A percentile compares a stretch with the other conserved stretches of the same genome.
These are phyloP conservation scores for Trissolcus basalis DNA, from an alignment of 1,140 invertebrate species.

Conservation along the genomic window DNA sequence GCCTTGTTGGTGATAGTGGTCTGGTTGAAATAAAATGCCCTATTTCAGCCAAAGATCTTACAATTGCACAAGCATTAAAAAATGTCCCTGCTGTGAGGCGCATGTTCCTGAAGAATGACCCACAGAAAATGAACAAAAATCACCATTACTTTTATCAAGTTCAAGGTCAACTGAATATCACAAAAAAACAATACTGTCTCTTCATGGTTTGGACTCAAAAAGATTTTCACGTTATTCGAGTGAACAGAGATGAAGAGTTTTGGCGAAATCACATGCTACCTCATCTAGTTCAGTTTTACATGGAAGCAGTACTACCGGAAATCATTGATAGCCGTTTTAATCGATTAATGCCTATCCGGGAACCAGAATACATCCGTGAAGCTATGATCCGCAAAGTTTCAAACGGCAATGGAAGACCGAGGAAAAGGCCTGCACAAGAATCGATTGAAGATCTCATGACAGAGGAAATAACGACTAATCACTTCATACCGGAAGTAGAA, in stretches of 20 bases:
- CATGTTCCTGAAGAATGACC: background rate
- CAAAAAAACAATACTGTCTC: background rate
- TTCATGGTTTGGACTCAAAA: background rate
- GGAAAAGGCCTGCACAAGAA: background rate
- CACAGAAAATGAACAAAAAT: background rate
- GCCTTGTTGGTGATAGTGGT: background rate
- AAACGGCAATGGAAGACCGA: no score
- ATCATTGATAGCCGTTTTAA: background rate
- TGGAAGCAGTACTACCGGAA: background rate
- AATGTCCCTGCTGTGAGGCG: background rate
- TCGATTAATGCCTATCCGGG: background rate
- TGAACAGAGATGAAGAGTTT: background rate
- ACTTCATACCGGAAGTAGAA: no score
- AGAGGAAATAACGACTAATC: no score
- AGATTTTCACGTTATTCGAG: background rate
- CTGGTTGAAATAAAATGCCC: background rate
- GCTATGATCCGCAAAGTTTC: no score
- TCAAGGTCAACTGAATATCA: slow-evolving; percentile 1
- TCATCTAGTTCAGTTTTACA: background rate
- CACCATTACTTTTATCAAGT: background rate
- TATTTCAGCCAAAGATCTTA: background rate
- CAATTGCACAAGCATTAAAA: background rate
- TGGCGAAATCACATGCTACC: background rate
- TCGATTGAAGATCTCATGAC: background rate
- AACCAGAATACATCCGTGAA: background rate